Evolutionary conservation across 2,113 vertebrate genomes (phyloP).

Genomic region (Lepidothrix coronata): DNA sequence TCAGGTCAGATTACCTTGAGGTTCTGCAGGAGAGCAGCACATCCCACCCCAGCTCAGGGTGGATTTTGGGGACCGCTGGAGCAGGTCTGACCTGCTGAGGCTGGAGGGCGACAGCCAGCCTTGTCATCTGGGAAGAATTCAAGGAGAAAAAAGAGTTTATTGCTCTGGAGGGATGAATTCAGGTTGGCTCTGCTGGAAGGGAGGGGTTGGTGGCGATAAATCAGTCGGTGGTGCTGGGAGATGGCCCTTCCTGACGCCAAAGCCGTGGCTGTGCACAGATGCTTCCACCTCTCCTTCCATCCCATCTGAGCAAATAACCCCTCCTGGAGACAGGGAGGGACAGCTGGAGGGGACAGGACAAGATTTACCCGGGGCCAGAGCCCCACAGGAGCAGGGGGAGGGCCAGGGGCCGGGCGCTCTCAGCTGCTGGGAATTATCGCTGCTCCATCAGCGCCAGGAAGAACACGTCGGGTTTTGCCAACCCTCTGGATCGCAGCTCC

Average conservation of each 20-base stretch:
- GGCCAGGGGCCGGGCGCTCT: neutral
- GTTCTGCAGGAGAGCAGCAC: neutral
- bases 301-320: neutral
- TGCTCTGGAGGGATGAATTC: neutral
- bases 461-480: neutral
- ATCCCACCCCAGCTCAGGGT: neutral
- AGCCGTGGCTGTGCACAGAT: neutral
- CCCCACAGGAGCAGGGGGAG: neutral
- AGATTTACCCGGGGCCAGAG: neutral
- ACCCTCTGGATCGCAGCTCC: neutral
- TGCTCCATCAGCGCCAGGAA: neutral
- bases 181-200: neutral
- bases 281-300: neutral
- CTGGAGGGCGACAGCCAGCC: neutral
- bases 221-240: neutral
- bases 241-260: neutral
- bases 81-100: neutral
- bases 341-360: neutral
- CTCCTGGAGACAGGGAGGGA: neutral
- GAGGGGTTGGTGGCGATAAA: neutral
- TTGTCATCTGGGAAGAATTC: neutral
- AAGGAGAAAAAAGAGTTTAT: neutral
- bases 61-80: fast-evolving
- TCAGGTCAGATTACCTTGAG: neutral
- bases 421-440: neutral